Evolutionary conservation across 2,888 invertebrate genomes (phyloP).

Genomic region (Ceramica pisi): DNA sequence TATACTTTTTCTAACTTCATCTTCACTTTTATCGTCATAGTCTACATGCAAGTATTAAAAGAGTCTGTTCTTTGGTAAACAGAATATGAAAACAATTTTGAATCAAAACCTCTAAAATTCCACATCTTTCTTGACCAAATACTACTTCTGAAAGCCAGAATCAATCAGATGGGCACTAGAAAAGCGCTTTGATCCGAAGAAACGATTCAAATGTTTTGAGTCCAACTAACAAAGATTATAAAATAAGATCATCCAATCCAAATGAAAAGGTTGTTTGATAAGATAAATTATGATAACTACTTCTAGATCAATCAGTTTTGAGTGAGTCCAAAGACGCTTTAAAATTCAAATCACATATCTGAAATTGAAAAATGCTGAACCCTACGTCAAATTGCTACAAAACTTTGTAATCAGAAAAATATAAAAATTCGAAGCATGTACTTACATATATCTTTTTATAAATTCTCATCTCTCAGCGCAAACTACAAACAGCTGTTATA

Average conservation of each 20-base stretch:
- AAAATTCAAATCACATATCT: neutral
- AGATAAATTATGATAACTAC: neutral
- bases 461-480: conserved; percentile 21
- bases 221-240: neutral
- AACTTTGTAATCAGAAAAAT: conserved; percentile 32
- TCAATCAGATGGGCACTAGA: neutral
- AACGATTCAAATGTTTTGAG: neutral
- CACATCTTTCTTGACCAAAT: neutral
- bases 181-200: neutral
- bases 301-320: neutral
- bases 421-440: conserved; percentile 10
- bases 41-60: too few species aligned
- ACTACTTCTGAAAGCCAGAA: neutral
- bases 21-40: neutral
- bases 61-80: too few species aligned
- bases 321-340: neutral
- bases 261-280: neutral
- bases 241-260: neutral
- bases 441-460: conserved; percentile 31
- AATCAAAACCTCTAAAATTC: neutral
- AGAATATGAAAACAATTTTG: neutral
- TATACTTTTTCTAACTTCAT: too few species aligned
- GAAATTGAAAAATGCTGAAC: neutral
- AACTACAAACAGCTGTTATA: conserved; percentile 42
- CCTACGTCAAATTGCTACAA: neutral